Conservation (phyloP, 2,888 invertebrate species). For the Argyresthia goedartella region DNA sequence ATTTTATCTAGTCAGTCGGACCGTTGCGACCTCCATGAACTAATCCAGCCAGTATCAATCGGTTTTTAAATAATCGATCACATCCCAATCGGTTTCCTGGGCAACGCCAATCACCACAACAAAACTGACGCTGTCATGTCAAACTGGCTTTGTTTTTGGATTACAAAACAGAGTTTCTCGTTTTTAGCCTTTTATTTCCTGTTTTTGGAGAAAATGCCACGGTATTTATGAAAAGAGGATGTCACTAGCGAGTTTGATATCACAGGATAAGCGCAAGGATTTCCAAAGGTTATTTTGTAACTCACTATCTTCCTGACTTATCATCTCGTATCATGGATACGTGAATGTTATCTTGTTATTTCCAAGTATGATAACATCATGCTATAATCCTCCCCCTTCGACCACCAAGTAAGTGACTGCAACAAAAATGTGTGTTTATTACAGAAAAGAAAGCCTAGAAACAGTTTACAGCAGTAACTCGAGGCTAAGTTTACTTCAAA, state of each 20-base stretch:
- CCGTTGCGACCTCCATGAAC: neutral
- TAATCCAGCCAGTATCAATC: conserved; percentile 15
- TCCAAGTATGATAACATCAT: neutral
- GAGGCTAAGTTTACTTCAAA: conserved; percentile 34
- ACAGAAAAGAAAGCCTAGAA: conserved; percentile 53
- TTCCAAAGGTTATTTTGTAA: conserved; percentile 9
- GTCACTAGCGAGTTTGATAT: conserved; percentile 63
- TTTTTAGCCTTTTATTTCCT: conserved; percentile 18
- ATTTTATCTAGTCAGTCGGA: too few species aligned
- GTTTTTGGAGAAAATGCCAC: conserved; percentile 33
- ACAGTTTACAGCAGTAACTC: conserved; percentile 62
- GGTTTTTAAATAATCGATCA: conserved; percentile 34
- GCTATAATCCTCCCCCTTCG: neutral
- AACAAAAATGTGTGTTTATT: conserved; percentile 10
- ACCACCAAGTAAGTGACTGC: too few species aligned
- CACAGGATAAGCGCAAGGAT: conserved; percentile 59
- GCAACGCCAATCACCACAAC: conserved; percentile 38
- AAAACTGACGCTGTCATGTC: conserved; percentile 20
- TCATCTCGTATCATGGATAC: conserved; percentile 25
- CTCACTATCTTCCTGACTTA: neutral
- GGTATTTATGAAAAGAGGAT: conserved; percentile 32
- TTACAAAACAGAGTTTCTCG: conserved; percentile 21
- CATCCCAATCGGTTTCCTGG: conserved; percentile 39
- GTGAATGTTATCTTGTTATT: neutral
- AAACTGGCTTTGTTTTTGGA: conserved; percentile 12